phyloP scores from a whole-genome alignment of 2,888 invertebrate genomes.

The Morpho deidamia region DNA sequence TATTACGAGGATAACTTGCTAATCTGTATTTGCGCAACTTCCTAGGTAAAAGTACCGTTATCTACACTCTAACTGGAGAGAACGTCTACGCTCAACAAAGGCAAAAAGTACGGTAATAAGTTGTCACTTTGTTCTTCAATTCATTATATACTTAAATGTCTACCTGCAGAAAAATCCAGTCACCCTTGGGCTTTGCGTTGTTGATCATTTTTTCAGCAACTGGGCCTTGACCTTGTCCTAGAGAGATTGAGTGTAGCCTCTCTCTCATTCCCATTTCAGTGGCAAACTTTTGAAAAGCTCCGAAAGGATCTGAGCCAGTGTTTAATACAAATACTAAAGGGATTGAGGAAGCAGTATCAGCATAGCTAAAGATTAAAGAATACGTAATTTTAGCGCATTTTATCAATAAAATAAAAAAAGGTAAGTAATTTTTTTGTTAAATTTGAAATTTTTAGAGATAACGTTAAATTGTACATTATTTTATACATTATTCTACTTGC shows the following conservation, averaged over 20 bases:
- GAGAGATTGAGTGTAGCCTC: slow-evolving; percentile 87
- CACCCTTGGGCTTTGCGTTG: slow-evolving; percentile 83
- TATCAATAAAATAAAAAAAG: too few species aligned
- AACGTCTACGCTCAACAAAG: too few species aligned
- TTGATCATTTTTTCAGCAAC: slow-evolving; percentile 90
- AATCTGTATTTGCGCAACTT: too few species aligned
- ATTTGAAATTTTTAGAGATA: too few species aligned
- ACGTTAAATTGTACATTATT: too few species aligned
- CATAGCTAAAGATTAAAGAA: slow-evolving; percentile 71
- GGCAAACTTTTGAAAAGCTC: slow-evolving; percentile 89
- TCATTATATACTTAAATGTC: neutral
- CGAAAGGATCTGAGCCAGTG: slow-evolving; percentile 93
- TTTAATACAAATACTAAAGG: slow-evolving; percentile 93
- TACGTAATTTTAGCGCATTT: too few species aligned
- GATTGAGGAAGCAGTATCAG: slow-evolving; percentile 83
- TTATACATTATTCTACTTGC: neutral
- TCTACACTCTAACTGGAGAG: too few species aligned
- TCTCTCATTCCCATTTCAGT: slow-evolving; percentile 84
- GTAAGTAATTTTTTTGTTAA: too few species aligned
- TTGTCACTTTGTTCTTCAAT: too few species aligned
- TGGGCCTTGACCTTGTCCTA: slow-evolving; percentile 94
- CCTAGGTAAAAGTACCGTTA: too few species aligned
- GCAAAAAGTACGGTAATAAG: too few species aligned
- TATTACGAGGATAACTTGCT: too few species aligned
- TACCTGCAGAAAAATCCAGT: slow-evolving; percentile 94